Base-by-base conservation (phyloP, 2,888 invertebrate species). In the Strigamia transsilvanica region DNA sequence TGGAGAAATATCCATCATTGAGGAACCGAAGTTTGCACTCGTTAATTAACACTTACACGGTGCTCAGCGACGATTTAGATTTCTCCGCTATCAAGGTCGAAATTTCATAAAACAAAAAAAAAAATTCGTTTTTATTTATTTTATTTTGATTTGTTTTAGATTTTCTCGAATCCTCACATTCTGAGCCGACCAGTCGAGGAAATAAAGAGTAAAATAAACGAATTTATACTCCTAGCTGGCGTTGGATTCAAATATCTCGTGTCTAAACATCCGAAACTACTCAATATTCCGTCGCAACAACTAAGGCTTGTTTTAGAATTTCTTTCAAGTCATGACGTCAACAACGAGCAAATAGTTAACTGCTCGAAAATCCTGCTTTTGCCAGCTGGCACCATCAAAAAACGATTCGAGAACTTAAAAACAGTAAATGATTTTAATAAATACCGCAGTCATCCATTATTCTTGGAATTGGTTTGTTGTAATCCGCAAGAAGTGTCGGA, bases 221-320 rank as follows among this genome's bases (percentile, higher is more conserved):
- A 51, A 51, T 51, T 51, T 51, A 51, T 51, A n/a, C n/a, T 51
- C 3, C 10, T 51, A 51, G 51, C 51, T 4, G 51, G 51, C n/a
- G 51, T 51, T 51, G 51, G 51, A 51, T 51, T 51, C n/a, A 51
- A 51, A n/a, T 51, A 51, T 51, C 51, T 51, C n/a, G 51, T n/a
- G 51, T 51, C 51, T n/a, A 51, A 51, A 51, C 51, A 51, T 51
- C 51, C 51, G 2, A 51, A 51, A n/a, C 51, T 51, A 13, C 51
- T 51, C 3, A 51, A 51, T 51, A 9, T 51, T 4, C 13, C 51
- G 13, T 51, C 51, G 3, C 51, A 51, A n/a, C 51, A 51, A 51
- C n/a, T 51, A 9, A 4, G 51, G 13, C 15, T n/a, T 2, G 3
- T 51, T n/a, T 6, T 51, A 10, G 3, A 51, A 51, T 51, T 51